phyloP scores from a whole-genome alignment of 64 coral and sea anemone genomes.

The Stylophora pistillata region DNA sequence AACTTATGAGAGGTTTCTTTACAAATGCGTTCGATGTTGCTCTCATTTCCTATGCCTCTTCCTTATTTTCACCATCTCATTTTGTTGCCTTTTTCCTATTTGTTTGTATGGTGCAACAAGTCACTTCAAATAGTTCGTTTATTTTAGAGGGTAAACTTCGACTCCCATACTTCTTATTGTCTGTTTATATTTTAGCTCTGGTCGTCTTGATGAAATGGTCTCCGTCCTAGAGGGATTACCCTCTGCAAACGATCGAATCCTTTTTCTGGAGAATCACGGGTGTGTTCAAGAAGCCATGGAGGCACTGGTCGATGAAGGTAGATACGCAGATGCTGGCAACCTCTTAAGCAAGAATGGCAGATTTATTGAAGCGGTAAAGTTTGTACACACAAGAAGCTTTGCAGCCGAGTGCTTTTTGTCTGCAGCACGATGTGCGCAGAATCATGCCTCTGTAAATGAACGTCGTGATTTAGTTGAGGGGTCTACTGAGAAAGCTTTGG shows the following conservation, averaged over 20 bases:
- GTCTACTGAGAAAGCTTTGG: conserved; percentile 29
- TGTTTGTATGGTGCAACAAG: too few species aligned
- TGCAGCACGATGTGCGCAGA: conserved; percentile 16
- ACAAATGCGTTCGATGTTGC: too few species aligned
- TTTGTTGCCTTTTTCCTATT: too few species aligned
- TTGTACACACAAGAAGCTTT: conserved; percentile 47
- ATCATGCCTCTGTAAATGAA: background rate
- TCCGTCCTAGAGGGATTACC: conserved; percentile 64
- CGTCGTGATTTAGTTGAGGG: conserved; percentile 57
- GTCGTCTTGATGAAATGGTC: conserved; percentile 46
- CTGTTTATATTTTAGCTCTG: conserved; percentile 22
- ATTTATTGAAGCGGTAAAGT: conserved; percentile 67
- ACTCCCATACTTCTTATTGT: background rate
- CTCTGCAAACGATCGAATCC: conserved; percentile 57
- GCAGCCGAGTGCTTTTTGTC: conserved; percentile 61
- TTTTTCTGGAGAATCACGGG: conserved; percentile 66
- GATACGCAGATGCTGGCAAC: conserved; percentile 45
- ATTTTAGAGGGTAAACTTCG: background rate
- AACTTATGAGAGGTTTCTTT: too few species aligned
- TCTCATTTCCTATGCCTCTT: too few species aligned
- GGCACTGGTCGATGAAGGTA: conserved; percentile 50
- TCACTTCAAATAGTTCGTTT: too few species aligned
- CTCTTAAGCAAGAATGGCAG: conserved; percentile 62
- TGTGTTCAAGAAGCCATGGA: conserved; percentile 59
- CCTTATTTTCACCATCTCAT: too few species aligned